Conservation (phyloP, 2,797 vertebrate genomes). For the Silurus aristotelis region DNA sequence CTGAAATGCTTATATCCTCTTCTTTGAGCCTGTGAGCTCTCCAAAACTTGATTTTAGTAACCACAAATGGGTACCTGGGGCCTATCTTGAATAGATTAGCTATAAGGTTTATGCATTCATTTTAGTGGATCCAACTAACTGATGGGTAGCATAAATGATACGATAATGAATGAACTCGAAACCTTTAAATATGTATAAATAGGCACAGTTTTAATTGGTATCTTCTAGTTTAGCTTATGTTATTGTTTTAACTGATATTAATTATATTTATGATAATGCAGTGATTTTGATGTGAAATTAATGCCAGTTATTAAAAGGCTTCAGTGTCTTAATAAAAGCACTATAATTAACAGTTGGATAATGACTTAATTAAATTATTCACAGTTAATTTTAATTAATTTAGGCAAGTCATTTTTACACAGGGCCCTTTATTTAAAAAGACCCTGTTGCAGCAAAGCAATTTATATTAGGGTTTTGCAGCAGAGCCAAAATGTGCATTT, state of each 20-base stretch:
- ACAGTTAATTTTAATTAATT: background rate
- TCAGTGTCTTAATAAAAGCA: background rate
- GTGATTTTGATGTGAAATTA: background rate
- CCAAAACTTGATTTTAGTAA: too few relatives aligned
- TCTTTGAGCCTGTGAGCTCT: too few relatives aligned
- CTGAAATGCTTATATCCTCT: too few relatives aligned
- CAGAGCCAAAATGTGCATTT: too few relatives aligned
- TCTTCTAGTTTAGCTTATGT: background rate
- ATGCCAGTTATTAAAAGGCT: conserved; percentile 5
- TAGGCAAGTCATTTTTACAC: background rate
- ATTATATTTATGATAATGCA: background rate
- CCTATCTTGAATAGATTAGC: background rate
- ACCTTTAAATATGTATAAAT: background rate
- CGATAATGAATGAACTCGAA: background rate
- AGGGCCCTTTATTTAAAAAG: background rate
- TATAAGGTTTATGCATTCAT: background rate
- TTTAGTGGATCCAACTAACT: background rate
- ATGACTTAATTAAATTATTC: background rate
- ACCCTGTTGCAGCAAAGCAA: background rate
- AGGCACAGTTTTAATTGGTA: background rate
- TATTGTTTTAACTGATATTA: background rate
- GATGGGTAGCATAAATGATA: background rate
- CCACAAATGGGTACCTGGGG: too few relatives aligned
- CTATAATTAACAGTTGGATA: background rate
- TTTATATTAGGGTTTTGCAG: too few relatives aligned